Percentiles rank a stretch among this genome's conserved stretches.
These are phyloP conservation scores for Leptinotarsa defecta DNA, from an alignment of 1,140 invertebrate genomes.

Conservation along the genomic window DNA sequence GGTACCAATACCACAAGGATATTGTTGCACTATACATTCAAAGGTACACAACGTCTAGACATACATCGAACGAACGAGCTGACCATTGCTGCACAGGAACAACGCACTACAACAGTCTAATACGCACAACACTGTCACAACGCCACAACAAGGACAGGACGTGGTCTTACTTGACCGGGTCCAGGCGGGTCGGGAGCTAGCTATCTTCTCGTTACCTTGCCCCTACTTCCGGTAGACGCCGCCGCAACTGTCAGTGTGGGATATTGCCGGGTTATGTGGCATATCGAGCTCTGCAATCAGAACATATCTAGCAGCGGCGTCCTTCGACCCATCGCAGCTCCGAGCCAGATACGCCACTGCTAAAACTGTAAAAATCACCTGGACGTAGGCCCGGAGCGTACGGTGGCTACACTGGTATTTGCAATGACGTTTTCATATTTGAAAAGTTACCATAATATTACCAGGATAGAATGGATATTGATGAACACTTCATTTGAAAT, in stretches of 20 bases:
- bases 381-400: background rate
- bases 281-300: slow-evolving; percentile 68
- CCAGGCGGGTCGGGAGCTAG: slow-evolving; percentile 44
- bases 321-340: slow-evolving; percentile 21
- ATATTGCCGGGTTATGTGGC: slow-evolving; percentile 54
- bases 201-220: slow-evolving; percentile 68
- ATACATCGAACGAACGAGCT: slow-evolving; percentile 57
- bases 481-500: background rate
- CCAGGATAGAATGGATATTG: background rate
- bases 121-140: slow-evolving; percentile 58
- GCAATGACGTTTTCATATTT: background rate
- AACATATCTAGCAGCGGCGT: slow-evolving; percentile 59
- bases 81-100: slow-evolving; percentile 54
- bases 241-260: slow-evolving; percentile 57
- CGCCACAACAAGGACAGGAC: slow-evolving; percentile 54
- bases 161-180: slow-evolving; percentile 21
- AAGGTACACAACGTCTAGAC: slow-evolving; percentile 55
- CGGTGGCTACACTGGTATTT: slow-evolving; percentile 1
- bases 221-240: slow-evolving; percentile 68
- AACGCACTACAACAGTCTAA: slow-evolving; percentile 53
- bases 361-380: slow-evolving; percentile 17
- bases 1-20: background rate
- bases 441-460: background rate
- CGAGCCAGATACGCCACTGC: slow-evolving; percentile 34
- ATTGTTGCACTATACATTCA: slow-evolving; percentile 42